Percentiles rank a stretch among this genome's conserved stretches.
Conservation (phyloP, 2,113 vertebrate species). For the Cyprinus carpio region DNA sequence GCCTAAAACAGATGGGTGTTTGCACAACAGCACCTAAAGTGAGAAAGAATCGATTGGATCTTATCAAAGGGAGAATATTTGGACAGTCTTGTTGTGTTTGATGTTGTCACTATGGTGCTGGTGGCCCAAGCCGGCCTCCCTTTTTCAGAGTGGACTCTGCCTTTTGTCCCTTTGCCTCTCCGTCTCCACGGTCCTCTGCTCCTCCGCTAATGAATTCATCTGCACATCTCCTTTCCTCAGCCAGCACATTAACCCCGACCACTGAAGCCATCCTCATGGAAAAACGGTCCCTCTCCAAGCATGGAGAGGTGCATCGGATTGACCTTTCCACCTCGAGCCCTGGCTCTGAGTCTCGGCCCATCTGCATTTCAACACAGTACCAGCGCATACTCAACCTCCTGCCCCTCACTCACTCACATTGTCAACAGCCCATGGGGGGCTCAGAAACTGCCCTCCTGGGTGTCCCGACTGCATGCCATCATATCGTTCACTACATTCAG, state of each 20-base stretch:
- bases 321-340: slow-evolving; percentile 69
- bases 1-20: not conserved
- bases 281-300: slow-evolving; percentile 67
- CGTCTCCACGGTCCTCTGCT: slow-evolving; percentile 79
- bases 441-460: not conserved
- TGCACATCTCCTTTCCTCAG: slow-evolving; percentile 75
- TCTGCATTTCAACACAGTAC: slow-evolving; percentile 56
- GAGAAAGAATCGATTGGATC: not conserved
- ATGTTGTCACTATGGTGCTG: slow-evolving; percentile 26
- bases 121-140: slow-evolving; percentile 52
- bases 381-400: slow-evolving; percentile 19
- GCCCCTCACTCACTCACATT: slow-evolving; percentile 19
- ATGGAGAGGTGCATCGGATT: slow-evolving; percentile 69
- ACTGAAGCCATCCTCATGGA: slow-evolving; percentile 75
- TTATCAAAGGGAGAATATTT: slow-evolving; percentile 26
- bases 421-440: slow-evolving; percentile 29
- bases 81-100: slow-evolving; percentile 19
- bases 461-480: slow-evolving; percentile 4
- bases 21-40: not conserved
- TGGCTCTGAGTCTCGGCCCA: slow-evolving; percentile 38
- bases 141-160: slow-evolving; percentile 66
- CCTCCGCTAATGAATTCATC: slow-evolving; percentile 81
- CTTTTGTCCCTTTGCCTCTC: slow-evolving; percentile 66
- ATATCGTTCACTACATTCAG: slow-evolving; percentile 16
- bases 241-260: slow-evolving; percentile 75